Base-by-base conservation (phyloP, 2,113 vertebrate genomes). In the Peromyscus maniculatus region DNA sequence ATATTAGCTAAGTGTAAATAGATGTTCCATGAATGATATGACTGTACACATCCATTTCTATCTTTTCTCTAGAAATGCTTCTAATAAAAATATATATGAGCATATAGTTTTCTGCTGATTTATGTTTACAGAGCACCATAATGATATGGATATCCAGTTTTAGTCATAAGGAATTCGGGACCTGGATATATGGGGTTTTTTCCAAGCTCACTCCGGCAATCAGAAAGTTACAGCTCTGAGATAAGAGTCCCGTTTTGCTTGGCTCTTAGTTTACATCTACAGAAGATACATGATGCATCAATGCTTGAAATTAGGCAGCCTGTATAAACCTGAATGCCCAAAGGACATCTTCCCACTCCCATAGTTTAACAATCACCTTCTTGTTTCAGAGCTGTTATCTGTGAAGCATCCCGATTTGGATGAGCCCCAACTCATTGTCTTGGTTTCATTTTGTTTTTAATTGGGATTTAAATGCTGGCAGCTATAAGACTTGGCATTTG, bases 371-470 rank as follows among this genome's bases (percentile, higher is more conserved):
- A 97, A 96, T 94, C 33, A 24, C 82, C n/a, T 94, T 71, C 89
- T 97, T 96, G 87, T 97, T 96, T 93, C 92, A 95, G 19, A 71
- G 13, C 19, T 91, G 52, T 5, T 95, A 89, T 91, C 97, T 91
- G 8, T 67, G 77, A 97, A 87, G 55, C 12, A 0, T 33, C 24
- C 33, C 67, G 22, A 93, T 77, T 94, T 97, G 98, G 83, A 69
- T 62, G 21, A 62, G 57, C 3, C 89, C 93, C 94, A 97, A 90
- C 21, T 64, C 86, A 97, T 95, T 97, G 86, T 94, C 78, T 95
- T 89, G 10, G 7, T 94, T 96, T 74, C 77, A n/a, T 93, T 89
- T 89, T 89, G 86, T 67, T 95, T 97, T 91, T 75, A 91, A 89
- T 57, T 89, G 39, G 6, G 28, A 97, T 83, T 93, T 67, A 91